Base-by-base conservation (phyloP, 2,113 vertebrate genomes). In the Tragelaphus buxtoni region DNA sequence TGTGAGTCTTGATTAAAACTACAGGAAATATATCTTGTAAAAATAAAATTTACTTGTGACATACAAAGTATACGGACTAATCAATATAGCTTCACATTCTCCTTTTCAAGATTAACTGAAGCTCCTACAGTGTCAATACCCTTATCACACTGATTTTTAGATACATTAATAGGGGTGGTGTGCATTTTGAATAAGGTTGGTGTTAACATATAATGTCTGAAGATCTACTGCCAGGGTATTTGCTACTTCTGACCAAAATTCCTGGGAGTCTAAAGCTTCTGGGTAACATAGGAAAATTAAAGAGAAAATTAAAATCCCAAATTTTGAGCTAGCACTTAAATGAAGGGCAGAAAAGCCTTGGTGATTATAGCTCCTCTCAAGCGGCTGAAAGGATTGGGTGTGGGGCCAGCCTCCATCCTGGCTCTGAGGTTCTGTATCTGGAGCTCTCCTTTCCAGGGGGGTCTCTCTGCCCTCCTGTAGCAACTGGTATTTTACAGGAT, bases 21-120 rank as follows among this genome's bases (percentile, higher is more conserved):
- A 79, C 1, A 88, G 12, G 42, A 97, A 91, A 93, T 30, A 42
- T 3, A 35, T 47, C 42, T 47, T 82, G 5, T 86, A 96, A 89
- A 96, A 96, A 60, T 79, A 94, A 95, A 88, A 56, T 28, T 81
- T 86, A 95, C 20, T 85, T 32, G 3, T 61, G 45, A 80, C 89
- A 96, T 72, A 20, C 45, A 95, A 93, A 95, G 58, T 63, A 90
- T 24, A 56, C 5, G 84, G 45, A 87, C 42, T 61, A 63, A 51
- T 55, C 58, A 89, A 53, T 53, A 82, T 0, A 47, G 49, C 12
- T 91, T 84, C 81, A 49, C 39, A 18, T 16, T 96, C 90, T 91
- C 82, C 47, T 85, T 60, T 80, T 80, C 32, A 56, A 90, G 63
- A 83, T 55, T 45, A 96, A 51, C 16, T 69, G 24, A 84, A 53